phyloP scores from a whole-genome alignment of 2,888 invertebrate genomes.

The Malacosoma neustria region DNA sequence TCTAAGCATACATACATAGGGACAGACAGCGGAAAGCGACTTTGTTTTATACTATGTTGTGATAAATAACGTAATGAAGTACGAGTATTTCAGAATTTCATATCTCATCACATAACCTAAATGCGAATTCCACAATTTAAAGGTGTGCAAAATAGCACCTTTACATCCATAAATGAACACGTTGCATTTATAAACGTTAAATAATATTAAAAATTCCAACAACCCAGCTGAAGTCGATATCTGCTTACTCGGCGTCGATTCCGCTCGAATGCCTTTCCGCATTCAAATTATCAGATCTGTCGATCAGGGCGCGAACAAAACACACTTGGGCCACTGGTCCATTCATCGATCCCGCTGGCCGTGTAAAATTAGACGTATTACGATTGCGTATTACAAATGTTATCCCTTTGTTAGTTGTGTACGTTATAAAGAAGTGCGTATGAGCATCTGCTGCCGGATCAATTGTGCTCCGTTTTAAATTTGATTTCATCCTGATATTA shows the following conservation, averaged over 20 bases:
- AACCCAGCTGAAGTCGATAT: background rate
- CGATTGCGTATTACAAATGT: conserved; percentile 41
- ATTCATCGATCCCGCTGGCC: conserved; percentile 1
- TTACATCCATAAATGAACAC: too few relatives aligned
- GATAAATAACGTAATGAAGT: too few relatives aligned
- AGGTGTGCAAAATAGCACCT: too few relatives aligned
- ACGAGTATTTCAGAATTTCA: too few relatives aligned
- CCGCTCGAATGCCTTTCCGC: conserved; percentile 55
- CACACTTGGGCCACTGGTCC: conserved; percentile 14
- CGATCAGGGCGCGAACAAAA: conserved; percentile 57
- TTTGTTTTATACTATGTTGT: too few relatives aligned
- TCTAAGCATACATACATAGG: too few relatives aligned
- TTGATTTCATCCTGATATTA: conserved; percentile 43
- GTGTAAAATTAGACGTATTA: conserved; percentile 53
- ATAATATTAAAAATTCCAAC: background rate
- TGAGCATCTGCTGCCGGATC: conserved; percentile 50
- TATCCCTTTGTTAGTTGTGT: conserved; percentile 42
- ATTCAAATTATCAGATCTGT: conserved; percentile 70
- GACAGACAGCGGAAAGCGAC: too few relatives aligned
- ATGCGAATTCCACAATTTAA: too few relatives aligned
- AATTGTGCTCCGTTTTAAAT: conserved; percentile 51
- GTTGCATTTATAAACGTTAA: background rate
- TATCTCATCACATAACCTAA: too few relatives aligned
- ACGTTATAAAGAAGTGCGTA: background rate
- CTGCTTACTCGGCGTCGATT: conserved; percentile 14